Evolutionary conservation across 2,113 vertebrate species (phyloP).

Genomic region (Astatoreochromis straeleni): DNA sequence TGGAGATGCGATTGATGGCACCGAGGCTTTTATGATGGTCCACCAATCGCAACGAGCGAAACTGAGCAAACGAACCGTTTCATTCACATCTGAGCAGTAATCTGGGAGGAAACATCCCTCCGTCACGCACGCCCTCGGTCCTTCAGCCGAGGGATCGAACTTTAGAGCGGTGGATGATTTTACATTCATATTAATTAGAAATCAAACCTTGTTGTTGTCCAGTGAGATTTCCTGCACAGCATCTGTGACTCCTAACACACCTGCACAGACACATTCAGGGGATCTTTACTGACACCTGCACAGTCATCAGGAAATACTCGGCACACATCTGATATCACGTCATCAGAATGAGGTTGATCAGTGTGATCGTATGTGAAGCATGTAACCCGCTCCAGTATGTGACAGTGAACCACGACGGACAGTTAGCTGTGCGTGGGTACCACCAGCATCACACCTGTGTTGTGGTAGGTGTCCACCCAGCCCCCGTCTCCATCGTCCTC

Average conservation of each 20-base stretch:
- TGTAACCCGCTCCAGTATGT: neutral
- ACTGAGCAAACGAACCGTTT: neutral
- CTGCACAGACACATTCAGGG: conserved; percentile 42
- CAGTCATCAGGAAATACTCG: neutral
- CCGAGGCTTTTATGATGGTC: fast-evolving
- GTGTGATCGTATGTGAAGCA: neutral
- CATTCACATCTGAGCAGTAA: neutral
- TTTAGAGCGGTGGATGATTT: neutral
- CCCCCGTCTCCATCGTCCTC: conserved; percentile 98
- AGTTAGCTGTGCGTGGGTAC: neutral
- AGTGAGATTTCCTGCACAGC: conserved; percentile 87
- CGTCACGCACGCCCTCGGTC: fast-evolving
- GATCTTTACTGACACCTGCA: neutral
- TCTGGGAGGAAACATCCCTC: neutral
- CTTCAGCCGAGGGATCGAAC: neutral
- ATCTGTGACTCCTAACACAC: conserved; percentile 80
- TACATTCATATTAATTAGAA: fast-evolving
- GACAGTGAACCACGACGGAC: fast-evolving
- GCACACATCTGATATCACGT: fast-evolving
- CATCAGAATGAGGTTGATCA: fast-evolving
- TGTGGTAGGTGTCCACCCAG: conserved; percentile 98
- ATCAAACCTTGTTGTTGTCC: conserved; percentile 88
- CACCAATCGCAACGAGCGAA: neutral
- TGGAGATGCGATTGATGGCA: neutral
- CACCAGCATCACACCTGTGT: conserved; percentile 74